Evolutionary conservation across 1,140 invertebrate genomes (phyloP), one percentile per base, ranked within the genome.

Genomic region (Bombus waltoni): DNA sequence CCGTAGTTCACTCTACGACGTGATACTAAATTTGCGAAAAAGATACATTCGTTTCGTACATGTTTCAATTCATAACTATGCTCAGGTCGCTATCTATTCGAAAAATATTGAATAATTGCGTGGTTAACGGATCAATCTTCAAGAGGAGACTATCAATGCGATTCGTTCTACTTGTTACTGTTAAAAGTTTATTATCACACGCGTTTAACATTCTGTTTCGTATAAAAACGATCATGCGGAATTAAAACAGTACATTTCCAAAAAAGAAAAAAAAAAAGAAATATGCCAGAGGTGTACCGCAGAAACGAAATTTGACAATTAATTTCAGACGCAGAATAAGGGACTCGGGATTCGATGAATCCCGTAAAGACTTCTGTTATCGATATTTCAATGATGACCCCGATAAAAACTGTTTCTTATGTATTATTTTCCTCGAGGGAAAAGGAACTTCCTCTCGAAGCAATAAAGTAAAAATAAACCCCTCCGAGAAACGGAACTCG

Each of bases 271-370:
- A 35, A n/a, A 73, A 47, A 32, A 44, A 35, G 15, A 22, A 53
- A 74, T 35, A 53, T 70, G n/a, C 22, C 42, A 8, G 47, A 5
- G 18, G 22, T 0, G 35, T 59, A 28, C 38, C 53, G 59, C 32
- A 42, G n/a, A 44, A 78, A 62, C 28, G 13, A 78, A 79, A 18
- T 78, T 78, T 42, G 28, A 79, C n/a, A 9, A 79, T 44, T 79
- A 32, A 79, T 66, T 79, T 44, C 59, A 18, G 5, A 25, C 42
- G 40, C 28, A 18, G 9, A 78, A 78, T n/a, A 1, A 15, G 38
- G 25, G 5, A 15, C 5, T 5, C 8, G 11, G 5, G 5, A 15
- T 15, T 44, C 57, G 38, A 42, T 40, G 40, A 42, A 40, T 42
- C 15, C n/a, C 28, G 32, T 25, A 79, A 79, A 66, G 40, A 44